phyloP scores from a whole-genome alignment of 2,888 invertebrate species.

The Tipula helvola region DNA sequence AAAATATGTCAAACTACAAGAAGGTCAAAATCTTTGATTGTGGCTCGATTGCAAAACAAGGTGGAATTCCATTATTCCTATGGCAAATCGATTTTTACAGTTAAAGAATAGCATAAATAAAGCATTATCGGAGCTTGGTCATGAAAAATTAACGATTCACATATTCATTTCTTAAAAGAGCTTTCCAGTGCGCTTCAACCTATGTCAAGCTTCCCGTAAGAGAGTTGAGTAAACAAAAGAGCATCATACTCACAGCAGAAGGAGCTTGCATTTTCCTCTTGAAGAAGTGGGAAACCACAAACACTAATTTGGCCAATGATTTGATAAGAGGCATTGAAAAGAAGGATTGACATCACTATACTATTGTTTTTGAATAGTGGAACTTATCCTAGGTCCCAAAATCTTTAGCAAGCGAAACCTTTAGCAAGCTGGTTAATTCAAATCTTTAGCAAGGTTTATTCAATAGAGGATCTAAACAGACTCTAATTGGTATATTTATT shows the following conservation, averaged over 20 bases:
- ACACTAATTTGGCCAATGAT: slow-evolving; percentile 13
- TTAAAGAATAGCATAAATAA: too few species aligned
- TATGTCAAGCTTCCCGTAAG: slow-evolving; percentile 12
- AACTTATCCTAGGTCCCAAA: not conserved
- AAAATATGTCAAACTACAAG: slow-evolving; percentile 11
- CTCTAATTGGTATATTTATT: too few species aligned
- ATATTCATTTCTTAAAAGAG: too few species aligned
- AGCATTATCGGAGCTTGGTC: too few species aligned
- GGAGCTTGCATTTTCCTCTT: slow-evolving; percentile 16
- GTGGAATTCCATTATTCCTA: not conserved
- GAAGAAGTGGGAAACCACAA: slow-evolving; percentile 15
- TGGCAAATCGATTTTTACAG: not conserved
- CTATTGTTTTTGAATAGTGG: not conserved
- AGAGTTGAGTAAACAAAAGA: slow-evolving; percentile 11
- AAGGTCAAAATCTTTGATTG: slow-evolving; percentile 12
- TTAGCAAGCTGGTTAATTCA: not conserved
- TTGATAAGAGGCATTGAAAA: slow-evolving; percentile 10
- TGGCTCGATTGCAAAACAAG: slow-evolving; percentile 16
- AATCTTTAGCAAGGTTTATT: too few species aligned
- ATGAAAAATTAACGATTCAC: too few species aligned
- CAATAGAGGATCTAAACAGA: too few species aligned
- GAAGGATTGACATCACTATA: slow-evolving; percentile 5
- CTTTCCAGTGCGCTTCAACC: too few species aligned
- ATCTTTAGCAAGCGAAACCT: not conserved
- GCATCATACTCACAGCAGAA: slow-evolving; percentile 16